Evolutionary conservation across 2,113 vertebrate genomes (phyloP).

Genomic region (Tragelaphus scriptus): DNA sequence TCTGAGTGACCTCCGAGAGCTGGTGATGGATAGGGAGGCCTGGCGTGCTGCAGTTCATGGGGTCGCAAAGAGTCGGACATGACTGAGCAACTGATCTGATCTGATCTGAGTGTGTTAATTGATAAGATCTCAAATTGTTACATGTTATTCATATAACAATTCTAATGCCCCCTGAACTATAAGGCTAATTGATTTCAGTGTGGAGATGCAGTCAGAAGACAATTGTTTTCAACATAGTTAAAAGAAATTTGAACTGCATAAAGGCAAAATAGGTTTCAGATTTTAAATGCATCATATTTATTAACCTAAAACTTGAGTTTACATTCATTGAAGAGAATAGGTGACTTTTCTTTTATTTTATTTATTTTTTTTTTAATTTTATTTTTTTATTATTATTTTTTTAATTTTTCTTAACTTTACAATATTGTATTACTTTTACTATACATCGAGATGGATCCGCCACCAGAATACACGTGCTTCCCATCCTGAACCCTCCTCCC

Average conservation of each 20-base stretch:
- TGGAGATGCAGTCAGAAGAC: not conserved
- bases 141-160: not conserved
- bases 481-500: too few species aligned
- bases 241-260: conserved; percentile 35
- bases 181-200: not conserved
- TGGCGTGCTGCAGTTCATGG: too few species aligned
- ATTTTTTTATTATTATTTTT: too few species aligned
- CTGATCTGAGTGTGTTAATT: not conserved
- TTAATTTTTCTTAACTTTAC: too few species aligned
- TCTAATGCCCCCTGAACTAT: not conserved
- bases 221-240: conserved; percentile 12
- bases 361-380: too few species aligned
- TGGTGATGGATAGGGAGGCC: too few species aligned
- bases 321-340: not conserved
- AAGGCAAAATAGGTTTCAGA: not conserved
- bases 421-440: too few species aligned
- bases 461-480: too few species aligned
- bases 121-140: not conserved
- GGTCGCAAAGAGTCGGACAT: too few species aligned
- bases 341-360: not conserved
- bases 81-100: too few species aligned
- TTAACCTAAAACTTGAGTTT: not conserved
- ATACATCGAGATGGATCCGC: too few species aligned
- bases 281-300: conserved; percentile 16
- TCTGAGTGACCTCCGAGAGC: too few species aligned